Percentiles rank a stretch among this genome's conserved stretches.
Evolutionary conservation across 1,140 invertebrate genomes (phyloP).

Genomic region (Zaprionus vittiger): DNA sequence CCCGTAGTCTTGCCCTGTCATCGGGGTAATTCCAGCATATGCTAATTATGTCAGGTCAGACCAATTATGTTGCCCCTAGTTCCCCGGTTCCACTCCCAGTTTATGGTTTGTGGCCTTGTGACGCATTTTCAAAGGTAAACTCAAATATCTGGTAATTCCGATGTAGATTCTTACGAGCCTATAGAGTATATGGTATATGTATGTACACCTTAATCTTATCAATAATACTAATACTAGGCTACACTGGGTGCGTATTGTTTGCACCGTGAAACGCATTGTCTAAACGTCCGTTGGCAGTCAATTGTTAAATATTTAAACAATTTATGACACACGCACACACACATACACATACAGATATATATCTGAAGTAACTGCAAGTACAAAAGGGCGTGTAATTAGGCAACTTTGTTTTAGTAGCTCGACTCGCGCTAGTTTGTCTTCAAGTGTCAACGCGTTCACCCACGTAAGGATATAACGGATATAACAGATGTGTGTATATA

Average conservation of each 20-base stretch:
- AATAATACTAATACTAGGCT: conserved; percentile 40
- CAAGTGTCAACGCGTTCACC: conserved; percentile 13
- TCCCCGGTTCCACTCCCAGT: conserved; percentile 28
- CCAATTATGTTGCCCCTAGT: conserved; percentile 14
- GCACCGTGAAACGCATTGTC: conserved; percentile 48
- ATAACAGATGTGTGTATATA: conserved; percentile 10
- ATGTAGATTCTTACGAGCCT: conserved; percentile 43
- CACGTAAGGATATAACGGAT: conserved; percentile 47
- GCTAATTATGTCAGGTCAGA: conserved; percentile 55
- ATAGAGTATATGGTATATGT: neutral
- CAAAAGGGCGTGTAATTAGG: conserved; percentile 75
- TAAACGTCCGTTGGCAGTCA: conserved; percentile 66
- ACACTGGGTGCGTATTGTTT: conserved; percentile 55
- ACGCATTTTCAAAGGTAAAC: conserved; percentile 38
- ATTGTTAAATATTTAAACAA: conserved; percentile 82
- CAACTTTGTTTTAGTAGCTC: conserved; percentile 63
- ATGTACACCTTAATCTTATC: conserved; percentile 65
- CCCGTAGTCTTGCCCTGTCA: conserved; percentile 27
- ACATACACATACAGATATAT: conserved; percentile 5
- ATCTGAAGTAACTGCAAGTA: conserved; percentile 40
- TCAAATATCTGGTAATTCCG: conserved; percentile 53
- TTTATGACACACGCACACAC: conserved; percentile 61
- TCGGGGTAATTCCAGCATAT: conserved; percentile 46
- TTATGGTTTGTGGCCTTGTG: conserved; percentile 37
- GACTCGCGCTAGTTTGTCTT: conserved; percentile 22